phyloP scores from a whole-genome alignment of 2,888 invertebrate species.

The Lordiphosa fenestrarum region DNA sequence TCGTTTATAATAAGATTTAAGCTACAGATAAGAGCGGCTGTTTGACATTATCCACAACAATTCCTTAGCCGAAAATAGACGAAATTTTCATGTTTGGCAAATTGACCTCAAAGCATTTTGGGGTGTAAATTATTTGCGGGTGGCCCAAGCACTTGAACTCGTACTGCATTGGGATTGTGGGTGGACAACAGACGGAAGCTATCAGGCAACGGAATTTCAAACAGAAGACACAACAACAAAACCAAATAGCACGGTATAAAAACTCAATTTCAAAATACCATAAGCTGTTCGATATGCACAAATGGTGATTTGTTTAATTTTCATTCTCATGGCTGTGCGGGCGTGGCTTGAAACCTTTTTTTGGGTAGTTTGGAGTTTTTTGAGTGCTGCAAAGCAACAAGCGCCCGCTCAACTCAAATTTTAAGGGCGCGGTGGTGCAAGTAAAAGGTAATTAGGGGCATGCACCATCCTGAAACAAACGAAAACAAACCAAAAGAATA shows the following conservation, averaged over 20 bases:
- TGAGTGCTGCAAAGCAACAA: constrained; percentile 44
- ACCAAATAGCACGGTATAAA: neutral
- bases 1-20: constrained; percentile 51
- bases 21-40: constrained; percentile 27
- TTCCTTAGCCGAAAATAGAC: constrained; percentile 22
- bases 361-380: constrained; percentile 5
- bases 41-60: constrained; percentile 35
- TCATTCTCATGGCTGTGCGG: constrained; percentile 33
- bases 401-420: constrained; percentile 21
- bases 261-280: neutral
- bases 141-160: neutral
- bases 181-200: neutral
- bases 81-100: constrained; percentile 14
- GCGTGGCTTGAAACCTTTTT: constrained; percentile 54
- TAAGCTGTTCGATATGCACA: constrained; percentile 33
- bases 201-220: constrained; percentile 16
- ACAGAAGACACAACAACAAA: constrained; percentile 3
- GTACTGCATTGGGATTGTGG: too few relatives aligned
- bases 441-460: constrained; percentile 54
- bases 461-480: constrained; percentile 24
- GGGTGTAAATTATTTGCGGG: constrained; percentile 40
- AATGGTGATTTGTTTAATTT: constrained; percentile 47
- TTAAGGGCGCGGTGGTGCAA: constrained; percentile 9
- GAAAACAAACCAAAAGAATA: constrained; percentile 34
- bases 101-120: constrained; percentile 36